phyloP scores from a whole-genome alignment of 2,888 invertebrate genomes.

The Drosophila suboccidentalis region DNA sequence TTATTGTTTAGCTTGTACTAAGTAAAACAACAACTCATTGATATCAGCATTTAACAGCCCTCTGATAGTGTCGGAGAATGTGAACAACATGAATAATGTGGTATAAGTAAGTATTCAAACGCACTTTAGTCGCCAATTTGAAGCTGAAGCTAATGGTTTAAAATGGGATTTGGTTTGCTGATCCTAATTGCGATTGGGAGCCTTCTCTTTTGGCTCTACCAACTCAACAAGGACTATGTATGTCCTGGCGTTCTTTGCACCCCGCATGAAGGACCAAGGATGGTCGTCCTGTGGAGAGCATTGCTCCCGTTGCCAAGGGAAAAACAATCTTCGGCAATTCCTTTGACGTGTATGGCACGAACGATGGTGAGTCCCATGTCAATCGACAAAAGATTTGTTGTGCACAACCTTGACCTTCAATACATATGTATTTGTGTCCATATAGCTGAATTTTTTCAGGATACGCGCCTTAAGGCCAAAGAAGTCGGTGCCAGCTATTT shows the following conservation, averaged over 20 bases:
- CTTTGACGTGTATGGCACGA: constrained; percentile 70
- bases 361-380: constrained; percentile 34
- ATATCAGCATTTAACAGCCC: constrained; percentile 7
- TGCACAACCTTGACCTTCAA: background rate
- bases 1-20: background rate
- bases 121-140: constrained; percentile 9
- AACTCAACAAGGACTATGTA: constrained; percentile 59
- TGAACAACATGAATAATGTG: background rate
- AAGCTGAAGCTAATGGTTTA: background rate
- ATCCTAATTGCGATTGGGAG: constrained; percentile 38
- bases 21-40: constrained; percentile 1
- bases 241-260: constrained; percentile 59
- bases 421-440: background rate
- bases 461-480: constrained; percentile 37
- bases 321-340: constrained; percentile 77
- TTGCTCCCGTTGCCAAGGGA: constrained; percentile 59
- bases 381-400: too few species aligned
- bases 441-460: constrained; percentile 64
- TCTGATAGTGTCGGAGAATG: background rate
- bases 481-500: constrained; percentile 61
- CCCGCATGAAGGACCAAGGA: constrained; percentile 70
- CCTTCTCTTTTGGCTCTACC: constrained; percentile 55
- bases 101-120: background rate
- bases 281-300: constrained; percentile 66
- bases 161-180: constrained; percentile 39